These are phyloP conservation scores for Anaspis maculata DNA, from an alignment of 2,888 invertebrate genomes.

Conservation along the genomic window DNA sequence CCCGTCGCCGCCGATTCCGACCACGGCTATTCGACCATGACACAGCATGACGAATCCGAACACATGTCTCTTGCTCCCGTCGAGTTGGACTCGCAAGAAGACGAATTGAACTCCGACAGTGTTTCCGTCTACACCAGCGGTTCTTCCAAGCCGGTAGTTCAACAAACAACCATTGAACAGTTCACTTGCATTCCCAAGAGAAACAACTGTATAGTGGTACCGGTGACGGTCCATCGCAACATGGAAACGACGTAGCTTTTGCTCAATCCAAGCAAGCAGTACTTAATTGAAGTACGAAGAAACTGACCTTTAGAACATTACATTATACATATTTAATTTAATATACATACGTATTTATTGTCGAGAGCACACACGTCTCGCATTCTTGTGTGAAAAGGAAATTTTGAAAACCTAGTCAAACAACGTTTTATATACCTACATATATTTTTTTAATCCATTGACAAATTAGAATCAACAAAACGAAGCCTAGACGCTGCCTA, in stretches of 20 bases:
- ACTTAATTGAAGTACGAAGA: too few relatives aligned
- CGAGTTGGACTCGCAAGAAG: slow-evolving; percentile 51
- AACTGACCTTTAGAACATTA: too few relatives aligned
- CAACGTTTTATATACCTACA: too few relatives aligned
- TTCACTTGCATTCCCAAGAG: slow-evolving; percentile 35
- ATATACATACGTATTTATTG: too few relatives aligned
- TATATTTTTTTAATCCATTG: too few relatives aligned
- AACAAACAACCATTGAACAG: slow-evolving; percentile 15
- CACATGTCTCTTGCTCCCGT: slow-evolving; percentile 68
- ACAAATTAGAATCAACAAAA: too few relatives aligned
- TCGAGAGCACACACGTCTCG: too few relatives aligned
- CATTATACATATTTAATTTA: too few relatives aligned
- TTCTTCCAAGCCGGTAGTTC: slow-evolving; percentile 35
- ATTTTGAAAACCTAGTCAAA: too few relatives aligned
- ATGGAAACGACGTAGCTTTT: slow-evolving; percentile 64
- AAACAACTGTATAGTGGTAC: slow-evolving; percentile 62
- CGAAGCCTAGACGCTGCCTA: too few relatives aligned
- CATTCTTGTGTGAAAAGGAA: too few relatives aligned
- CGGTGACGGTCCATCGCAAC: slow-evolving; percentile 82
- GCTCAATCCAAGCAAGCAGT: too few relatives aligned
- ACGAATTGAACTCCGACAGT: slow-evolving; percentile 54
- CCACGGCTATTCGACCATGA: slow-evolving; percentile 93
- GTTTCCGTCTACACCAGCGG: slow-evolving; percentile 48
- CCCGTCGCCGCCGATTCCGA: slow-evolving; percentile 77
- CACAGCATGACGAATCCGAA: slow-evolving; percentile 83